These are phyloP conservation scores for Cephus spinipes DNA, from an alignment of 2,888 invertebrate species.

Conservation along the genomic window DNA sequence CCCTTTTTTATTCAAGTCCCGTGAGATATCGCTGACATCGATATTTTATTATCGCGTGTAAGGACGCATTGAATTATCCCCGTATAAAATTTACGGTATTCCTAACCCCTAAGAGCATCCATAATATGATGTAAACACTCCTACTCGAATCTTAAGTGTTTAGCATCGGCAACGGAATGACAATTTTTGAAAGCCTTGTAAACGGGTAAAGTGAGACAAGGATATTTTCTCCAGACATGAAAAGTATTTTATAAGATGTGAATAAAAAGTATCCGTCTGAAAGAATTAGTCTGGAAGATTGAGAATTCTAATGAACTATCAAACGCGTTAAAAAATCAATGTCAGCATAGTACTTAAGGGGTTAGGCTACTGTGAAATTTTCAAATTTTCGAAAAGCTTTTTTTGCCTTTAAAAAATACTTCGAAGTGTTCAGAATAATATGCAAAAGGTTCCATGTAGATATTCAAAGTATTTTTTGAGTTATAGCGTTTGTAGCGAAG, in stretches of 20 bases:
- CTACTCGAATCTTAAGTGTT: neutral
- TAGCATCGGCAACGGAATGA: neutral
- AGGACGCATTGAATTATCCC: too few relatives aligned
- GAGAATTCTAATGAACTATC: neutral
- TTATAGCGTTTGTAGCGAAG: too few relatives aligned
- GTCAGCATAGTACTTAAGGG: neutral
- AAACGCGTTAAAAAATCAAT: neutral
- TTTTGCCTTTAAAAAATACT: too few relatives aligned
- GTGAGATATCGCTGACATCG: neutral
- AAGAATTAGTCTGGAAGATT: neutral
- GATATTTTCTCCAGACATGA: neutral
- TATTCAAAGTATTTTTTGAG: too few relatives aligned
- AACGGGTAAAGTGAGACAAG: neutral
- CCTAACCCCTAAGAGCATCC: neutral
- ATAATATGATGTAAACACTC: neutral
- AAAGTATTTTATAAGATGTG: neutral
- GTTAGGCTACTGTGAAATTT: too few relatives aligned
- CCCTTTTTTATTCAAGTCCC: neutral
- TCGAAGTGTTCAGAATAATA: too few relatives aligned
- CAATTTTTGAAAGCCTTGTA: neutral
- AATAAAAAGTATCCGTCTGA: neutral
- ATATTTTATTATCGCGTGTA: neutral
- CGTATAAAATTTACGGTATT: neutral
- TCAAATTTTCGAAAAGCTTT: too few relatives aligned
- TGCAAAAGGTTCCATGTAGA: too few relatives aligned